These are phyloP conservation scores for Drosophila picticornis DNA, from an alignment of 2,888 invertebrate species.

Conservation along the genomic window DNA sequence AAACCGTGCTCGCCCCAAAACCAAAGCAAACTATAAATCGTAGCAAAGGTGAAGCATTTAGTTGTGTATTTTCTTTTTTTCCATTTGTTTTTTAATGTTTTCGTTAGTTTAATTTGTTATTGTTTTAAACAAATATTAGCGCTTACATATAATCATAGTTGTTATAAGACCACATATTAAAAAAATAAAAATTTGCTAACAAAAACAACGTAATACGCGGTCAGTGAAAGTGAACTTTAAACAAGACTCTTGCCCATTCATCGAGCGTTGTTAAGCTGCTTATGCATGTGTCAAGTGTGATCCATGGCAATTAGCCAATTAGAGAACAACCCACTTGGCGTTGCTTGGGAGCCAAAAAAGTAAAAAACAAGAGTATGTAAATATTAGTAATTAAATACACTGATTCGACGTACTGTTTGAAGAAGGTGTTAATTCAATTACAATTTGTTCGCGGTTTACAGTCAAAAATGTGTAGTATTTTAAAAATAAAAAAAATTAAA, in stretches of 20 bases:
- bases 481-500: not conserved
- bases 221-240: conserved; percentile 60
- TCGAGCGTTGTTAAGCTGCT: conserved; percentile 31
- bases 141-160: conserved; percentile 41
- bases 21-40: conserved; percentile 23
- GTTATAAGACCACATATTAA: conserved; percentile 45
- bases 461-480: not conserved
- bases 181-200: not conserved
- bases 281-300: conserved; percentile 18
- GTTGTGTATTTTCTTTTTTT: conserved; percentile 15
- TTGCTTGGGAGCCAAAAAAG: not conserved
- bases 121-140: conserved; percentile 39
- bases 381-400: not conserved
- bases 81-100: not conserved
- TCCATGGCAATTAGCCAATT: conserved; percentile 20
- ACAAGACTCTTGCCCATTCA: conserved; percentile 38
- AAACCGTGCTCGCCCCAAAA: conserved; percentile 14
- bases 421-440: not conserved
- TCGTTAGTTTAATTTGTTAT: conserved; percentile 23
- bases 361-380: not conserved
- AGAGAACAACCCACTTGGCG: conserved; percentile 36
- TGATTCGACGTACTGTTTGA: not conserved
- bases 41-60: conserved; percentile 49
- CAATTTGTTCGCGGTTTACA: not conserved
- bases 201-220: conserved; percentile 1